phyloP scores from a whole-genome alignment of 2,113 vertebrate genomes.

The Salvelinus sp. region DNA sequence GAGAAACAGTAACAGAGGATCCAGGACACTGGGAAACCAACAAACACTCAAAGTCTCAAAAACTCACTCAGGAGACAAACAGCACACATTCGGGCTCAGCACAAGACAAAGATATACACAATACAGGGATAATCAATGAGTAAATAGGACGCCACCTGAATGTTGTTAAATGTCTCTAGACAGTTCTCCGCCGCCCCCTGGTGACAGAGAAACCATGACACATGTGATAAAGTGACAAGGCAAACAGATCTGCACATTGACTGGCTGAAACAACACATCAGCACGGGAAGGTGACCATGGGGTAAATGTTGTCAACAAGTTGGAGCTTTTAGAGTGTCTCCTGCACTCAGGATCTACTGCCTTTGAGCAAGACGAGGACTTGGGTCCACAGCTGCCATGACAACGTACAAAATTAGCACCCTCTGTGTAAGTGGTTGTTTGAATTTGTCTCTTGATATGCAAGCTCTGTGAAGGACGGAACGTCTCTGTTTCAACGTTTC shows the following conservation, averaged over 20 bases:
- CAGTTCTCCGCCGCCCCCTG: too few relatives aligned
- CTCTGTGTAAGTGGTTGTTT: constrained; percentile 24
- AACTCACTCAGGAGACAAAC: too few relatives aligned
- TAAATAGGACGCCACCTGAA: too few relatives aligned
- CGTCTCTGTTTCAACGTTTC: constrained; percentile 5
- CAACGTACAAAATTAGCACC: constrained; percentile 16
- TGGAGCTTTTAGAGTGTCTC: constrained; percentile 10
- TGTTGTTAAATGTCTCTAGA: too few relatives aligned
- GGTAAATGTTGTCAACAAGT: neutral
- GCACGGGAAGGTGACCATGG: neutral
- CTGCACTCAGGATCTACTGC: neutral
- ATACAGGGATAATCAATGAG: too few relatives aligned
- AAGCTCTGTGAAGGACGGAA: neutral
- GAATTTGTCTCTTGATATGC: constrained; percentile 12
- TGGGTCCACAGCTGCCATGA: neutral
- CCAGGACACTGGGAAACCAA: too few relatives aligned
- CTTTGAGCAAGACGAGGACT: constrained; percentile 5
- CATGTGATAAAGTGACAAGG: too few relatives aligned
- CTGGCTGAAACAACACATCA: neutral
- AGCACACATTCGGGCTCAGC: too few relatives aligned
- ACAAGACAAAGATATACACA: too few relatives aligned
- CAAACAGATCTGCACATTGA: neutral
- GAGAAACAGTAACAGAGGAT: too few relatives aligned
- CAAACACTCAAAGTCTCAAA: too few relatives aligned
- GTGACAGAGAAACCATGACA: too few relatives aligned